phyloP scores from a whole-genome alignment of 1,140 invertebrate genomes.

The Aporrectodea caliginosa region DNA sequence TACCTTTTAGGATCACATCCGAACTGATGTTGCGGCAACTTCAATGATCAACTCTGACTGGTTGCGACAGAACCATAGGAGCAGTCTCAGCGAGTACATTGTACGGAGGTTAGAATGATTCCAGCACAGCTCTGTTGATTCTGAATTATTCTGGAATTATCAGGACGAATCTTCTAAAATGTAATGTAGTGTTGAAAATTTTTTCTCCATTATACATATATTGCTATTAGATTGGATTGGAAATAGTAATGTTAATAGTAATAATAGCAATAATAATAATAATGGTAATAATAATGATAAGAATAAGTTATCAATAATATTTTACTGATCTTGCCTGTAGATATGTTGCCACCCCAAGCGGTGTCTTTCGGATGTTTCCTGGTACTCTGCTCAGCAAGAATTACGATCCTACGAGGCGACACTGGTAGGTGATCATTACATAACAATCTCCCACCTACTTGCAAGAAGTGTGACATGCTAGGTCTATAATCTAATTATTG shows the following conservation, averaged over 20 bases:
- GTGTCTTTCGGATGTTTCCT: conserved; percentile 77
- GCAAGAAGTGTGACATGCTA: not conserved
- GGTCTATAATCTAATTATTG: too few relatives aligned
- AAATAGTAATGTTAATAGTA: too few relatives aligned
- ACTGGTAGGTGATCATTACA: conserved; percentile 64
- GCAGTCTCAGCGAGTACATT: conserved; percentile 72
- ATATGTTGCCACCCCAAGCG: conserved; percentile 71
- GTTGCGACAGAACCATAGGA: conserved; percentile 67
- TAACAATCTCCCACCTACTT: not conserved
- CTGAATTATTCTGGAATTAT: not conserved
- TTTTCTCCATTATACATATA: too few relatives aligned
- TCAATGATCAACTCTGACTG: conserved; percentile 72
- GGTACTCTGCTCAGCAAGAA: conserved; percentile 73
- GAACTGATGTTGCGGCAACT: conserved; percentile 73
- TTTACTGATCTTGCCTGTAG: too few relatives aligned
- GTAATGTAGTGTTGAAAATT: too few relatives aligned
- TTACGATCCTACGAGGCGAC: conserved; percentile 75
- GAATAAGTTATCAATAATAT: too few relatives aligned
- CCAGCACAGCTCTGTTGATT: not conserved
- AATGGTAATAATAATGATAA: too few relatives aligned
- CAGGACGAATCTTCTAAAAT: too few relatives aligned
- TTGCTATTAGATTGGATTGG: too few relatives aligned
- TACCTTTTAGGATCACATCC: conserved; percentile 55
- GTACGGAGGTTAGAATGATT: conserved; percentile 63
- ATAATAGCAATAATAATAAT: too few relatives aligned